Evolutionary conservation across 2,888 invertebrate genomes (phyloP).

Genomic region (Nebria brevicollis): DNA sequence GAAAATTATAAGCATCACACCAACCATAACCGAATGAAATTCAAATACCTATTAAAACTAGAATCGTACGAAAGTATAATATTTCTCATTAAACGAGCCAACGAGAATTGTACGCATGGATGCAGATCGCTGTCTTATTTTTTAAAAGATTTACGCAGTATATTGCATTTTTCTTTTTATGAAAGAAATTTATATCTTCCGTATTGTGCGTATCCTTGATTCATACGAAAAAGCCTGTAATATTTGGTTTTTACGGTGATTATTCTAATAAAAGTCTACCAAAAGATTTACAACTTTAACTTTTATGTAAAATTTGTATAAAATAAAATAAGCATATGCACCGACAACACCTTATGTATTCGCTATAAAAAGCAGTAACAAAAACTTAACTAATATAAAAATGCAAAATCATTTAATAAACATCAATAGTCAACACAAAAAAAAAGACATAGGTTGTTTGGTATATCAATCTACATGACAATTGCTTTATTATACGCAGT

Average conservation of each 20-base stretch:
- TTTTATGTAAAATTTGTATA: background rate
- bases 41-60: slow-evolving; percentile 57
- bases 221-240: background rate
- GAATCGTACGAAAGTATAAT: slow-evolving; percentile 51
- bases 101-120: background rate
- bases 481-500: background rate
- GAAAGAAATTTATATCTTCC: background rate
- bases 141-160: background rate
- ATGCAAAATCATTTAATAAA: background rate
- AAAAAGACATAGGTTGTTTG: background rate
- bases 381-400: background rate
- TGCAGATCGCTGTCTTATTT: background rate
- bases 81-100: slow-evolving; percentile 2
- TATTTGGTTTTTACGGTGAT: background rate
- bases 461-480: background rate
- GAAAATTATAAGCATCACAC: slow-evolving; percentile 56
- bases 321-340: background rate
- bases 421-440: background rate
- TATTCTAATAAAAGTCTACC: background rate
- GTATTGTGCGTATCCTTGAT: background rate
- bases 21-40: slow-evolving; percentile 54
- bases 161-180: background rate
- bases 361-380: too few relatives aligned
- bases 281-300: background rate
- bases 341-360: too few relatives aligned